A percentile compares a stretch with the other conserved stretches of the same genome.
phyloP scores from a whole-genome alignment of 2,797 vertebrate genomes.

The Parauchenoglanis punctatus region DNA sequence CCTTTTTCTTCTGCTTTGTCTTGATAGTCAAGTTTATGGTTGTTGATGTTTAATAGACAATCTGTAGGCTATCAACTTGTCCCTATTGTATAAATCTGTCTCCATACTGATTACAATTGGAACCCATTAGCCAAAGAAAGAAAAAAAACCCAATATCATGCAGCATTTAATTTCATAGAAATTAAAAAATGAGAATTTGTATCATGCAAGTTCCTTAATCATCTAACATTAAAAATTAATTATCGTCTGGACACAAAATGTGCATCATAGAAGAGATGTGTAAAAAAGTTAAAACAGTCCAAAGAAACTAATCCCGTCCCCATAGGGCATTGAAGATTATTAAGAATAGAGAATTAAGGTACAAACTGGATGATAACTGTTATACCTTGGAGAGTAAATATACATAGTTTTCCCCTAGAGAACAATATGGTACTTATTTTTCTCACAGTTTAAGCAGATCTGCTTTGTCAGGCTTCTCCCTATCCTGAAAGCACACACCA shows the following conservation, averaged over 20 bases:
- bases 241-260: neutral
- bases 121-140: neutral
- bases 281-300: neutral
- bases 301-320: neutral
- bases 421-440: neutral
- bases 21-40: neutral
- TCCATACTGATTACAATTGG: neutral
- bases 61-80: neutral
- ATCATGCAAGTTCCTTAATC: neutral
- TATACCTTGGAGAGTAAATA: neutral
- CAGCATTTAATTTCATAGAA: neutral
- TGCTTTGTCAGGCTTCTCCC: neutral
- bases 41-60: neutral
- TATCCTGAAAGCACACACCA: neutral
- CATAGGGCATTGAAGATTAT: neutral
- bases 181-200: neutral
- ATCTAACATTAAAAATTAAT: neutral
- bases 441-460: neutral
- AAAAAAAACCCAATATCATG: neutral
- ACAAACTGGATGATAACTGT: neutral
- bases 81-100: neutral
- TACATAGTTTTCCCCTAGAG: neutral
- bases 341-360: neutral
- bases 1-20: neutral
- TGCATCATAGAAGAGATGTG: neutral